Evolutionary conservation across 2,888 invertebrate species (phyloP), one percentile per base, ranked within the genome.

Genomic region (Hyalella azteca): DNA sequence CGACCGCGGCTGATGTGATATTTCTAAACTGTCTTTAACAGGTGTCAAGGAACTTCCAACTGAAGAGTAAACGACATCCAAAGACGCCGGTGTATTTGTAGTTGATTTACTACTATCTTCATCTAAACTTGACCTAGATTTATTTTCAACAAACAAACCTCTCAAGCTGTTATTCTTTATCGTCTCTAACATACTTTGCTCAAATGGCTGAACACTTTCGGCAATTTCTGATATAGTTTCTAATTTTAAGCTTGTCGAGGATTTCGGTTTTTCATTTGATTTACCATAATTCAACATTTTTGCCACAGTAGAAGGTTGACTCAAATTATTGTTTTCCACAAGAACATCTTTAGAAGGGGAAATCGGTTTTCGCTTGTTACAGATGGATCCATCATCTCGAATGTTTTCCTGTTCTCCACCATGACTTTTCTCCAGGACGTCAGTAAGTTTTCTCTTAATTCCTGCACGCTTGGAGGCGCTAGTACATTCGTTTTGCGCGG

Each of bases 231-330:
- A 19, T 29, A 36, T 48, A 9, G 40, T 60, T 39, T 78, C 82
- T 41, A 66, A 36, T 29, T 66, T 66, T 36, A 36, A 36, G 5
- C 39, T 66, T 2, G 15, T 15, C n/a, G 11, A 5, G 0, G 5
- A 7, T 36, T 36, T 66, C 11, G 13, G 11, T 2, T n/a, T 48
- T 13, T 39, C 49, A 13, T 19, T 26, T 7, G 60, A 76, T 41
- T 83, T 80, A n/a, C 78, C 79, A 66, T 81, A 83, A n/a, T 75
- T 81, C 13, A 83, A 78, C 81, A 83, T 81, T 50, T 81, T 81
- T 19, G 81, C 81, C 0, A 48, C 80, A 50, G 54, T 77, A 5
- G 60, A 29, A 15, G 49, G 26, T 39, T 77, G 9, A 48, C 79
- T 82, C 49, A 59, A 4, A 29, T 59, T 29, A 15, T 78, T 9